Base-by-base conservation (phyloP, 2,797 vertebrate species). In the Spinibarbus caldwelli region DNA sequence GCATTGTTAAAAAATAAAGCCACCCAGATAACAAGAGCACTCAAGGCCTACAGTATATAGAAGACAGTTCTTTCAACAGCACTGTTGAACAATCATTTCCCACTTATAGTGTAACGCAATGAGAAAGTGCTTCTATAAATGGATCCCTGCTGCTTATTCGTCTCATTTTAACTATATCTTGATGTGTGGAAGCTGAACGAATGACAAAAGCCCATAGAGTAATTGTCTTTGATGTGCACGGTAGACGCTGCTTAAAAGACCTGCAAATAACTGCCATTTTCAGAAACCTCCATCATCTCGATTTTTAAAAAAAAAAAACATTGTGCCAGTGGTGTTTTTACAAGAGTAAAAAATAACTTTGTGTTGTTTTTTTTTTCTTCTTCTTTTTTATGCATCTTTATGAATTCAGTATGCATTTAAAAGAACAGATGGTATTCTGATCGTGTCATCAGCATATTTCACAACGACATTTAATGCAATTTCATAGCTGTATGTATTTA, bases 371-470 rank as follows among this genome's bases (percentile, higher is more conserved):
- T n/a, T n/a, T n/a, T n/a, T n/a, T n/a, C n/a, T n/a, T n/a, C n/a
- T n/a, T n/a, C n/a, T 67, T 57, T 78, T 82, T 26, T 8, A 66
- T 1, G 5, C 57, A 70, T 83, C 49, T 75, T 82, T 83, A 64
- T 64, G 64, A 78, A 78, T 88, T 86, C 29, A 78, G 15, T 17
- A 36, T 71, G 76, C 23, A 52, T 86, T 57, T 83, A 29, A 86
- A 49, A 41, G 54, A 86, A 87, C 89, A 90, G 88, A 89, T 90
- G 83, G 87, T 36, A 34, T 70, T 54, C 67, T 83, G 70, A 57
- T 86, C 75, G 81, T 78, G 72, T 29, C 80, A 84, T 84, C 72
- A 52, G 77, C 80, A 85, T 87, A 62, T 84, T 81, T 84, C 80
- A 80, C 71, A 38, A 41, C 79, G 66, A 82, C 23, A 80, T 82